Base-by-base conservation (phyloP, 2,113 vertebrate species). In the Pituophis catenifer region DNA sequence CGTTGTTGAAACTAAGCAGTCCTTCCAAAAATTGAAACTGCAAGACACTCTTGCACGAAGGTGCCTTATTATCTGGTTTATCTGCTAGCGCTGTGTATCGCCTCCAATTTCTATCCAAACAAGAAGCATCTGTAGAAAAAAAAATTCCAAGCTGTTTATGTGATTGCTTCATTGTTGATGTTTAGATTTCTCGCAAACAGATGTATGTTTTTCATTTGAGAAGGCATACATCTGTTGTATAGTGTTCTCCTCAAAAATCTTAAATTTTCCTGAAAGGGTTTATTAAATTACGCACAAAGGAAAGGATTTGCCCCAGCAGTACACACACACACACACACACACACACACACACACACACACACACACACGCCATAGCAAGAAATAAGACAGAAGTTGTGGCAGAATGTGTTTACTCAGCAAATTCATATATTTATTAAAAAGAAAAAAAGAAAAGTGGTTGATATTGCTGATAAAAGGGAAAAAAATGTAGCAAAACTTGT, bases 111-210 rank as follows among this genome's bases (percentile, higher is more conserved):
- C 48, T 96, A 91, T 93, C 95, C 96, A 97, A 97, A 96, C 94
- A 96, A 97, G 92, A 94, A 93, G 95, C 95, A 96, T 93, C 88
- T 95, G 95, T 89, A 96, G 87, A 91, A 86, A 94, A 95, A 85
- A 91, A 89, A 90, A 91, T 57, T 59, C 91, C 86, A 89, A 93
- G 88, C 91, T 95, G 91, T 94, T 95, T 93, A 53, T 96, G 58
- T 94, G 95, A 81, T 91, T 95, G 94, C 87, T 97, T 96, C 95
- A 90, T 92, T 96, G 90, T 96, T 97, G 97, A 95, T 97, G 95
- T 97, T 98, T 96, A 96, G 96, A 97, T 97, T 97, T 98, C 97
- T 97, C 94, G 93, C 93, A 97, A 98, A 95, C 96, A 97, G 97
- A 98, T 96, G 95, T 85, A 70, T 93, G 94, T 93, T 97, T 97